Percentiles rank a stretch among this genome's conserved stretches.
phyloP scores from a whole-genome alignment of 2,888 invertebrate genomes.

The Brenthis ino region DNA sequence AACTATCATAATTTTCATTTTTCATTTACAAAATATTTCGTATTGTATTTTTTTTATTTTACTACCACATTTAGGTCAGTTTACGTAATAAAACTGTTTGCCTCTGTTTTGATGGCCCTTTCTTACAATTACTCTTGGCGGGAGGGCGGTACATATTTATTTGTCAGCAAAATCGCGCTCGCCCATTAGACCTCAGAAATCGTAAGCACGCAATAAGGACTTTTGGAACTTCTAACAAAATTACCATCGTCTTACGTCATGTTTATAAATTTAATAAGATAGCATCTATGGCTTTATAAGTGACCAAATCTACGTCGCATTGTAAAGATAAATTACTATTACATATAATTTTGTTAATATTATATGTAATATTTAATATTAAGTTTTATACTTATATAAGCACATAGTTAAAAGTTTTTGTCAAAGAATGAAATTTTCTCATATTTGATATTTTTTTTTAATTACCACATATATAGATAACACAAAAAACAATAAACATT shows the following conservation, averaged over 20 bases:
- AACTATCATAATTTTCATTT: neutral
- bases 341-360: neutral
- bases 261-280: conserved; percentile 53
- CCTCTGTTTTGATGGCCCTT: conserved; percentile 48
- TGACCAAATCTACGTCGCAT: conserved; percentile 5
- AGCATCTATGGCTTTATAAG: conserved; percentile 32
- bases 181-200: conserved; percentile 67
- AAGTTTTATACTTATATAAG: too few species aligned
- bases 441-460: too few species aligned
- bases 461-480: too few species aligned
- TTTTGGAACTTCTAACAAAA: conserved; percentile 57
- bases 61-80: too few species aligned
- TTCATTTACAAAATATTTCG: neutral
- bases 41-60: too few species aligned
- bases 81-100: neutral
- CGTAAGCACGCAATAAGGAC: conserved; percentile 73
- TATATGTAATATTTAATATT: too few species aligned
- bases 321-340: neutral
- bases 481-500: neutral
- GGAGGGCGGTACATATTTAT: conserved; percentile 72
- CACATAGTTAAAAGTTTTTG: too few species aligned
- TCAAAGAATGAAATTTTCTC: too few species aligned
- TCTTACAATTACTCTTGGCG: conserved; percentile 61
- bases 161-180: conserved; percentile 75
- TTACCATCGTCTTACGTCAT: conserved; percentile 53